phyloP scores from a whole-genome alignment of 2,113 vertebrate genomes.

The Thomomys bottae region DNA sequence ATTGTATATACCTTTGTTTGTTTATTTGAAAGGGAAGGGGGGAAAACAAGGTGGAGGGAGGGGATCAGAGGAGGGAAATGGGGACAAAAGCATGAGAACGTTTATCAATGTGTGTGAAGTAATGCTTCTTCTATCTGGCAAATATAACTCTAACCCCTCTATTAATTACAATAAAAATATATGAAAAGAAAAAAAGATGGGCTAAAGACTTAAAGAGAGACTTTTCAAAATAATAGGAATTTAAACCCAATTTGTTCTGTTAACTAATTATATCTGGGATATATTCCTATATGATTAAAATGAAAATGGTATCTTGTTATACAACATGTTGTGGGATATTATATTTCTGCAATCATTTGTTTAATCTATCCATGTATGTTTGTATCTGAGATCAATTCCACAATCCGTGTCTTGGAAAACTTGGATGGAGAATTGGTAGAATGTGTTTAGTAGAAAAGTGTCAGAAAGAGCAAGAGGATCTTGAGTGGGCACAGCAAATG shows the following conservation, averaged over 20 bases:
- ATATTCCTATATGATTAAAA: constrained; percentile 8
- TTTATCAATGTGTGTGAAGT: too few relatives aligned
- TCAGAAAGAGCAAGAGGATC: not conserved
- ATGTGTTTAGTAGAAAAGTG: not conserved
- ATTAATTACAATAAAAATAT: too few relatives aligned
- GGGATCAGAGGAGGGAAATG: too few relatives aligned
- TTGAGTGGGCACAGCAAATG: constrained; percentile 8
- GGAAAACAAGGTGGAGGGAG: too few relatives aligned
- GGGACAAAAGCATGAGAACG: too few relatives aligned
- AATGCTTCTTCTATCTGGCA: too few relatives aligned
- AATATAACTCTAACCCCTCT: too few relatives aligned
- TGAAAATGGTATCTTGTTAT: not conserved
- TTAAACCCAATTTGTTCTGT: constrained; percentile 21
- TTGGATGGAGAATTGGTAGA: constrained; percentile 6
- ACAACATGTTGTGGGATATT: not conserved
- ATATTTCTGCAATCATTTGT: constrained; percentile 15
- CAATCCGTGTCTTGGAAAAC: not conserved
- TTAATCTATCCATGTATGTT: not conserved
- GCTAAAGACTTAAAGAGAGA: too few relatives aligned
- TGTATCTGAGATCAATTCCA: not conserved
- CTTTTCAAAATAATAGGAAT: not conserved
- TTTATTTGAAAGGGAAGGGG: too few relatives aligned
- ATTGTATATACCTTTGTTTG: too few relatives aligned
- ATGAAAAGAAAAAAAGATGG: too few relatives aligned
- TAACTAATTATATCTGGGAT: not conserved